A percentile compares a stretch with the other conserved stretches of the same genome.
Conservation (phyloP, 1,140 invertebrate species). For the Pseudachorutes palmiensis region DNA sequence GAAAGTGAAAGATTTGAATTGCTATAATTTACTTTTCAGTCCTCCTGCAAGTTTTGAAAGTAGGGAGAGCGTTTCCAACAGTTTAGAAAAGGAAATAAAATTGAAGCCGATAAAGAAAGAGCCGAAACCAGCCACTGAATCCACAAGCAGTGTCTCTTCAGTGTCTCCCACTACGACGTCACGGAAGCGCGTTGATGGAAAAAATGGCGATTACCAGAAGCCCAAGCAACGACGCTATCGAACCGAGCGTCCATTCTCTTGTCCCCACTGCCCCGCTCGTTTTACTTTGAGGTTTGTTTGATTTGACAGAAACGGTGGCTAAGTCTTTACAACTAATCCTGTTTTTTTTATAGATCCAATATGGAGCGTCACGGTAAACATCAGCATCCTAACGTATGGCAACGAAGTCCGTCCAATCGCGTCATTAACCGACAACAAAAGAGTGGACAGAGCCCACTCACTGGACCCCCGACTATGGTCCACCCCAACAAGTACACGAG, state of each 20-base stretch:
- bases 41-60: conserved; percentile 23
- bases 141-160: conserved; percentile 14
- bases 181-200: conserved; percentile 19
- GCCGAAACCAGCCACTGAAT: conserved; percentile 7
- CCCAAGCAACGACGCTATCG: conserved; percentile 81
- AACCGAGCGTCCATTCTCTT: conserved; percentile 81
- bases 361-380: conserved; percentile 91
- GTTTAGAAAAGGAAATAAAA: conserved; percentile 13
- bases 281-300: conserved; percentile 68
- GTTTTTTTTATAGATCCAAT: conserved; percentile 53
- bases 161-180: conserved; percentile 23
- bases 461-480: conserved; percentile 34
- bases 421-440: conserved; percentile 51
- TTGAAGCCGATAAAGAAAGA: conserved; percentile 12
- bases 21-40: conserved; percentile 16
- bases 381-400: conserved; percentile 79
- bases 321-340: no score
- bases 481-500: conserved; percentile 24
- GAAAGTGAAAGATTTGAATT: not conserved
- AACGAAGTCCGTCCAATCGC: conserved; percentile 37
- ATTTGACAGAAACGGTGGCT: no score
- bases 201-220: conserved; percentile 82
- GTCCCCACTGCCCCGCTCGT: conserved; percentile 75
- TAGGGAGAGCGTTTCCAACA: not conserved
- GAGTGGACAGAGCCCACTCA: conserved; percentile 35